Percentiles rank a stretch among this genome's conserved stretches.
These are phyloP conservation scores for Stenotaenia linearis DNA, from an alignment of 2,888 invertebrate genomes.

Conservation along the genomic window DNA sequence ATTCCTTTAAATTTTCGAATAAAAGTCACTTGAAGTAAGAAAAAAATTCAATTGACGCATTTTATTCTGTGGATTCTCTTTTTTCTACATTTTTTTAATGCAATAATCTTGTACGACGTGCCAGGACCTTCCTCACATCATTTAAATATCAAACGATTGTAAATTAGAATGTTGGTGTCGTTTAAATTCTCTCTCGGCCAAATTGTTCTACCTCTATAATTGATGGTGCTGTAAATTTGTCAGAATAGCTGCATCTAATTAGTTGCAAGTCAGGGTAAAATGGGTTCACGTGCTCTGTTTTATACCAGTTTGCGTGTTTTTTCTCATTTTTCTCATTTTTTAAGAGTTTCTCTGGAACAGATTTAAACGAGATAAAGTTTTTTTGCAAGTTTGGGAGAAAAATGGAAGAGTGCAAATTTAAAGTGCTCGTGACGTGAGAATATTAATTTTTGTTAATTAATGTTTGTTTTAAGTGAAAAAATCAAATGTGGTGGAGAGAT, in stretches of 20 bases:
- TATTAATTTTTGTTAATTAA: no score
- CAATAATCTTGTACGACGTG: not conserved
- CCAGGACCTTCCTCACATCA: not conserved
- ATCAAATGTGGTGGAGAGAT: no score
- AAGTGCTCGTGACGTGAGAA: no score
- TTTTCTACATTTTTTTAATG: no score
- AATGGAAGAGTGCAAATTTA: no score
- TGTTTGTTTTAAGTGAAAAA: no score
- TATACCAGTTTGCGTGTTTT: not conserved
- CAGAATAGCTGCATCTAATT: slow-evolving; percentile 2
- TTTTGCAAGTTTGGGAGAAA: no score
- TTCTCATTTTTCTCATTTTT: not conserved
- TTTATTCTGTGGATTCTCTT: no score
- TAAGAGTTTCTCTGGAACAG: not conserved
- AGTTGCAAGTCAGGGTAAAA: not conserved
- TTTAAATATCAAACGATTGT: slow-evolving; percentile 4
- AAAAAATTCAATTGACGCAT: no score
- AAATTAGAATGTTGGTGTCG: not conserved
- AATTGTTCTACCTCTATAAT: not conserved
- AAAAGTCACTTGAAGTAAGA: not conserved
- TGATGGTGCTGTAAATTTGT: not conserved
- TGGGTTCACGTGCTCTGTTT: not conserved
- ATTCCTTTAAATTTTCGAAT: not conserved
- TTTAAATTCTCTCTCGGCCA: not conserved
- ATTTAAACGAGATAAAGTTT: not conserved